Evolutionary conservation across 2,888 invertebrate genomes (phyloP), one percentile per base, ranked within the genome.

Genomic region (Rhyacophila evoluta): DNA sequence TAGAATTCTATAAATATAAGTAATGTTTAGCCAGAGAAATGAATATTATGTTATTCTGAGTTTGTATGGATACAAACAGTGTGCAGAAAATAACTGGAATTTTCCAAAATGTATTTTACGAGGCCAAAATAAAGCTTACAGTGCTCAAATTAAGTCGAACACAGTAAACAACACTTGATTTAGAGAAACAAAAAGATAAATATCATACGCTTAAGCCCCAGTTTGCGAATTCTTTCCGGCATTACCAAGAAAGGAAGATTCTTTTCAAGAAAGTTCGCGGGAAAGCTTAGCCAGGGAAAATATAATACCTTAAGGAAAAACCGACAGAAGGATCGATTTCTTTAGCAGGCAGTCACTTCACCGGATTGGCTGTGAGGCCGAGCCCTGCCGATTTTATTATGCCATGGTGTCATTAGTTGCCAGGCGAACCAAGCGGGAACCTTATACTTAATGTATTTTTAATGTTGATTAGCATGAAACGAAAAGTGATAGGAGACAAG

Each of bases 391-490:
- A 67, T 79, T 77, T 74, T 41, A 79, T 55, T 74, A 41, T 25
- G 33, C 19, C 39, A 39, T 38, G 36, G 74, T 71, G 74, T 81
- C 81, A 78, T 79, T 81, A 81, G 76, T 69, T 69, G 67, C 55
- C 25, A 68, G 75, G 79, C 36, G 81, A 74, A 74, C 39, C 36
- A 11, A 69, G 72, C 68, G 33, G 19, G 25, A 37, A 41, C 73
- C 75, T 68, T 68, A 75, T 39, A 74, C 78, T 78, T 75, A 81
- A 81, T 81, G 81, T 75, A 75, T 81, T 81, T 81, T 81, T 81
- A 81, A 81, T 81, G 81, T 78, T 81, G 78, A 81, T 81, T 81
- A 81, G 81, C 78, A 41, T 70, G 72, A 55, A 76, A 76, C 75
- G 78, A 76, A 81, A 81, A 76, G 78, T 81, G 81, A 78, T 81